Evolutionary conservation across 2,888 invertebrate genomes (phyloP), one percentile per base, ranked within the genome.

Genomic region (Lasioglossum morio): DNA sequence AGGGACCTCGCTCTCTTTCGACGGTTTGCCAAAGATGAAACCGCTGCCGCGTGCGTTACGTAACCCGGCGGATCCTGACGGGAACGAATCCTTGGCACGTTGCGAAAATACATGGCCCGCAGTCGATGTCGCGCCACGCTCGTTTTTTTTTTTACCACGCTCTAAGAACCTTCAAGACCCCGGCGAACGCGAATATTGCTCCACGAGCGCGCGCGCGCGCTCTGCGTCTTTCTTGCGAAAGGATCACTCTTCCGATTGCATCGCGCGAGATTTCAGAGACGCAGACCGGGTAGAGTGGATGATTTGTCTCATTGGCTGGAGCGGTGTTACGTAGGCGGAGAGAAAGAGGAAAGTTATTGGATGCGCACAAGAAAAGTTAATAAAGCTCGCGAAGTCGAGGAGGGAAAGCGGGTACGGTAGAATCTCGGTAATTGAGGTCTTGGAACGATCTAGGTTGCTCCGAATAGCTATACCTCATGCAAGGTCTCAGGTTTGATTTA

Each of bases 1-100:
- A 19, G 16, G 46, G 48, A 30, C 46, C 80, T 72, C 70, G 40
- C 30, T 30, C 43, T 37, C 23, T 81, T 75, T 77, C 70, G 70
- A 12, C 40, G 72, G 37, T 43, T 27, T 43, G 43, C 27, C 72
- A 37, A 43, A 43, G 72, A 72, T 43, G 43, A 72, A 72, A 72
- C 72, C 43, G n/a, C 4, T 43, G 43, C 43, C 43, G 43, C 72
- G 43, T 14, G 43, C 5, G 16, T 72, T 72, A n/a, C 43, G 72
- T 27, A 72, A 72, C n/a, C 43, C 27, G 27, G 16, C 14, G 72
- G 72, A 7, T 37, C n/a, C 72, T 37, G 69, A 23, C 23, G 69
- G 40, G 40, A 40, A 40, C n/a, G 7, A 43, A 40, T 70, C 37
- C 40, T 37, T 70, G 70, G 70, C 70, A n/a, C n/a, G 27, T 40